phyloP scores from a whole-genome alignment of 2,888 invertebrate species.

The Sarcophaga caerulescens region DNA sequence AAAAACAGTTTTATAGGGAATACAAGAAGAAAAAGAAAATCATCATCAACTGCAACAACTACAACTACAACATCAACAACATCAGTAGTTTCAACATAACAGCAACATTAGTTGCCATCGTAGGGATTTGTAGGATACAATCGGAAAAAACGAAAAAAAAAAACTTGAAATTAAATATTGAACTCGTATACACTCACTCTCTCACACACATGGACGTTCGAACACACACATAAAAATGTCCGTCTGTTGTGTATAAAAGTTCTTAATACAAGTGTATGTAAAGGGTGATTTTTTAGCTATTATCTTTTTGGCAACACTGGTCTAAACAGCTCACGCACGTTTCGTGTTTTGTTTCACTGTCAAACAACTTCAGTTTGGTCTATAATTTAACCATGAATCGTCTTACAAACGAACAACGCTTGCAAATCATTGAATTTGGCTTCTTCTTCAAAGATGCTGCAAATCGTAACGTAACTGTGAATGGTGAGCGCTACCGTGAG shows the following conservation, averaged over 20 bases:
- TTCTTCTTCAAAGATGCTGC: too few relatives aligned
- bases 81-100: conserved; percentile 13
- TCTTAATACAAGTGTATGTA: neutral
- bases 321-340: too few relatives aligned
- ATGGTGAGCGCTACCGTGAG: too few relatives aligned
- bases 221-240: neutral
- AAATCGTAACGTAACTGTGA: too few relatives aligned
- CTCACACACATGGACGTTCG: neutral
- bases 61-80: neutral
- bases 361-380: too few relatives aligned
- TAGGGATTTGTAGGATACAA: conserved; percentile 54
- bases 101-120: conserved; percentile 48
- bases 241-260: neutral
- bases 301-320: too few relatives aligned
- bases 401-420: too few relatives aligned
- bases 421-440: too few relatives aligned
- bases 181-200: neutral
- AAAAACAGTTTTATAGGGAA: too few relatives aligned
- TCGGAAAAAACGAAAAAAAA: conserved; percentile 8
- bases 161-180: conserved; percentile 49
- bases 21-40: neutral
- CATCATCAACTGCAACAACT: neutral
- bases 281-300: too few relatives aligned
- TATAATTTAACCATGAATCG: too few relatives aligned
- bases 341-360: too few relatives aligned